phyloP scores from a whole-genome alignment of 2,113 vertebrate genomes.

The Cyanistes caeruleus region DNA sequence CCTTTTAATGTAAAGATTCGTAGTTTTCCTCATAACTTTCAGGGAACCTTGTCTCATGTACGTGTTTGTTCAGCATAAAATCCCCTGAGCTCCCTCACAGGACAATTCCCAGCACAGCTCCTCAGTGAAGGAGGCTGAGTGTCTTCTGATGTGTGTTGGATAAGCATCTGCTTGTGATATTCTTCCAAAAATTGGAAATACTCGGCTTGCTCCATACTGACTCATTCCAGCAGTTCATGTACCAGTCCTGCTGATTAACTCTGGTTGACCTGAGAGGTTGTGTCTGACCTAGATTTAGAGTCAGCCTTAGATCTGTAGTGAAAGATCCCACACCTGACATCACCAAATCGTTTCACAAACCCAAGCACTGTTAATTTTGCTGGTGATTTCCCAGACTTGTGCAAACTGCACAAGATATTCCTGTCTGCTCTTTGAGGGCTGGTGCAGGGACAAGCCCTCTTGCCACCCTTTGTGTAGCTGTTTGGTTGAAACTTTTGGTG shows the following conservation, averaged over 20 bases:
- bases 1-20: background rate
- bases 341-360: background rate
- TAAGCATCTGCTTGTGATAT: constrained; percentile 27
- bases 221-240: background rate
- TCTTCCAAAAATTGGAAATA: background rate
- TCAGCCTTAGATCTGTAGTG: background rate
- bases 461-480: background rate
- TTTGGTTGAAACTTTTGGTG: background rate
- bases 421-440: background rate
- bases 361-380: background rate
- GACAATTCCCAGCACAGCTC: constrained; percentile 35
- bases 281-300: background rate
- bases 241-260: background rate
- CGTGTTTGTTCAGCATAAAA: background rate
- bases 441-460: background rate
- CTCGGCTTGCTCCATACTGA: background rate
- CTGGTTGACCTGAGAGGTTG: background rate
- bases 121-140: background rate
- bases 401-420: background rate
- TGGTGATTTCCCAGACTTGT: background rate
- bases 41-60: background rate
- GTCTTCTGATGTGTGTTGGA: background rate
- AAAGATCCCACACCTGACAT: background rate
- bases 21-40: background rate
- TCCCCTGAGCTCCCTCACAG: background rate